phyloP scores from a whole-genome alignment of 2,113 vertebrate genomes.

The Urocitellus parryii region DNA sequence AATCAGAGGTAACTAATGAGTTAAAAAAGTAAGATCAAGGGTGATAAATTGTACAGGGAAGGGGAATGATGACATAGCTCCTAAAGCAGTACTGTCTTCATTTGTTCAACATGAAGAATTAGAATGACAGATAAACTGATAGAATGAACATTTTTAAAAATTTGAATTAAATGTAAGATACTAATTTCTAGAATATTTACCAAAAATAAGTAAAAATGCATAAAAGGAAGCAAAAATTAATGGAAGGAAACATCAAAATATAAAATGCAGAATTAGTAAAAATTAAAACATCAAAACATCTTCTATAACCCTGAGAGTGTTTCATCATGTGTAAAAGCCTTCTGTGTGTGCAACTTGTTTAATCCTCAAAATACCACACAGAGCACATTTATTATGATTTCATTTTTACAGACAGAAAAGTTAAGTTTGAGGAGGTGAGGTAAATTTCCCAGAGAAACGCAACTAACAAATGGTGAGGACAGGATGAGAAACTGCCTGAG shows the following conservation, averaged over 20 bases:
- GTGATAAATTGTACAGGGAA: background rate
- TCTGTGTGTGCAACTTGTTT: background rate
- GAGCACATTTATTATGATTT: background rate
- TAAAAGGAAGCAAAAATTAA: constrained; percentile 14
- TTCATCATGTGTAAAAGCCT: background rate
- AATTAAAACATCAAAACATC: background rate
- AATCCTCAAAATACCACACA: background rate
- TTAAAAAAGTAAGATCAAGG: background rate
- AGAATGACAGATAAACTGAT: background rate
- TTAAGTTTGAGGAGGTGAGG: background rate
- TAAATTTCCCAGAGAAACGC: background rate
- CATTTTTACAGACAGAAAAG: background rate
- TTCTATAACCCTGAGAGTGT: background rate
- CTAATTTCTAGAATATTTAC: background rate
- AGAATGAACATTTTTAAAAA: background rate
- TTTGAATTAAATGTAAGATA: background rate
- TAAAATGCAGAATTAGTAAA: background rate
- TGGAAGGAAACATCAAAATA: background rate
- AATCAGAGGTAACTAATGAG: background rate
- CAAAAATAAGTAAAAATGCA: background rate
- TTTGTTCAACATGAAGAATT: background rate
- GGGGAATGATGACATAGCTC: background rate
- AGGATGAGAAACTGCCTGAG: background rate
- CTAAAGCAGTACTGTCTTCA: background rate
- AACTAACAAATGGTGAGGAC: background rate